Conservation (phyloP, 2,797 vertebrate species). For the Cheirogaleus major region DNA sequence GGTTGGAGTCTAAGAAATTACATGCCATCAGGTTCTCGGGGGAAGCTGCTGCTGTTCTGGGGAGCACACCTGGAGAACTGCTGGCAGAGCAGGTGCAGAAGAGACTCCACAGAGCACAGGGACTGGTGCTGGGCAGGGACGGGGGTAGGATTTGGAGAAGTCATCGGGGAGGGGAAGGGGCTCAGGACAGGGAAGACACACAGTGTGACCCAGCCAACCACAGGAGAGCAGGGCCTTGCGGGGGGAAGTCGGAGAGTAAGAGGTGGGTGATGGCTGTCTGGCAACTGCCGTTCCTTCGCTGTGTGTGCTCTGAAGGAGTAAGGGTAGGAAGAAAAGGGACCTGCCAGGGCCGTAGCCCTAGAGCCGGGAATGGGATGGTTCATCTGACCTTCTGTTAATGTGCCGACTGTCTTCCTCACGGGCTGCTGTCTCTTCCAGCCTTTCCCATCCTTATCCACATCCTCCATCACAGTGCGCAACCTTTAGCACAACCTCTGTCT, state of each 20-base stretch:
- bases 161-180: fast-evolving
- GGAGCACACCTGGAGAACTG: too few species aligned
- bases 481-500: fast-evolving
- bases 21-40: neutral
- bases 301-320: neutral
- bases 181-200: neutral
- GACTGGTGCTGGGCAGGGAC: fast-evolving
- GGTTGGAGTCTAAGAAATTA: neutral
- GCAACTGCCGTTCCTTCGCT: neutral
- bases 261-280: neutral
- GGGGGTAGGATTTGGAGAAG: neutral
- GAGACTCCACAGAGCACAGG: fast-evolving
- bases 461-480: fast-evolving
- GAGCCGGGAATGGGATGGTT: neutral
- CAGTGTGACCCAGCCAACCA: fast-evolving
- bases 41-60: neutral
- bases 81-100: fast-evolving
- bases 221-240: neutral
- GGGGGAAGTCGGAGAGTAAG: neutral
- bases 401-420: fast-evolving
- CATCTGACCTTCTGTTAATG: fast-evolving
- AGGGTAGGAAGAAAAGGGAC: fast-evolving
- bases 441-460: fast-evolving
- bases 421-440: neutral
- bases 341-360: fast-evolving